Percentiles rank a stretch among this genome's conserved stretches.
Evolutionary conservation across 2,888 invertebrate species (phyloP).

Genomic region (Ormia ochracea): DNA sequence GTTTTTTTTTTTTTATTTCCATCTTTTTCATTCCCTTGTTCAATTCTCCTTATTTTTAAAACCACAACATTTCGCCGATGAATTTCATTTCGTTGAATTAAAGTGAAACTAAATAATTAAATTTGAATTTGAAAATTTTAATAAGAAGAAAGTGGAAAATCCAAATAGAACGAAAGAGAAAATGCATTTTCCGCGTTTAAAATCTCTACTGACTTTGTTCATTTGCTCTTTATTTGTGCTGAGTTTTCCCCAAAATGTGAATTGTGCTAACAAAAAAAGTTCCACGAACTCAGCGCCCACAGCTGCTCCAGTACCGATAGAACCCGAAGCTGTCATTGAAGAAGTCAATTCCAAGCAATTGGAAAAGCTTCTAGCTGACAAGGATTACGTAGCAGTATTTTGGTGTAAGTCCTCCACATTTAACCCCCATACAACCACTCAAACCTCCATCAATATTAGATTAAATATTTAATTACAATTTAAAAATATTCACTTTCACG

Average conservation of each 20-base stretch:
- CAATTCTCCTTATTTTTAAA: constrained; percentile 26
- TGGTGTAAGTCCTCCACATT: constrained; percentile 90
- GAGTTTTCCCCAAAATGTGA: constrained; percentile 77
- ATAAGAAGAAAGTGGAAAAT: constrained; percentile 52
- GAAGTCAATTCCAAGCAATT: constrained; percentile 95
- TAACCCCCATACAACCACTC: too few species aligned
- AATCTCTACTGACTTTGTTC: constrained; percentile 74
- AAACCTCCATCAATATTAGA: too few species aligned
- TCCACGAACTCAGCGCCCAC: constrained; percentile 72
- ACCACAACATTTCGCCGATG: constrained; percentile 59
- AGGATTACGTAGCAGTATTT: constrained; percentile 96
- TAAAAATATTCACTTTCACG: neutral
- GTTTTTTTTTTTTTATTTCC: constrained; percentile 57
- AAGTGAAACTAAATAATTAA: constrained; percentile 53
- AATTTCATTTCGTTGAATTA: constrained; percentile 46
- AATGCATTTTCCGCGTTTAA: constrained; percentile 77
- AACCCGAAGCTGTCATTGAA: constrained; percentile 88
- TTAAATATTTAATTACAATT: too few species aligned
- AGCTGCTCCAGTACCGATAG: constrained; percentile 67
- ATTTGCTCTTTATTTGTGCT: constrained; percentile 76
- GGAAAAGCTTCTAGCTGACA: constrained; percentile 91
- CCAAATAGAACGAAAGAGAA: constrained; percentile 59
- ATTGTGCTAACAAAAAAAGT: constrained; percentile 75
- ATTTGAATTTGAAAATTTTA: constrained; percentile 27
- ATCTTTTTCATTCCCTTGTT: constrained; percentile 49